Conservation (phyloP, 2,888 invertebrate species). For the Ichneumoninae sp. region DNA sequence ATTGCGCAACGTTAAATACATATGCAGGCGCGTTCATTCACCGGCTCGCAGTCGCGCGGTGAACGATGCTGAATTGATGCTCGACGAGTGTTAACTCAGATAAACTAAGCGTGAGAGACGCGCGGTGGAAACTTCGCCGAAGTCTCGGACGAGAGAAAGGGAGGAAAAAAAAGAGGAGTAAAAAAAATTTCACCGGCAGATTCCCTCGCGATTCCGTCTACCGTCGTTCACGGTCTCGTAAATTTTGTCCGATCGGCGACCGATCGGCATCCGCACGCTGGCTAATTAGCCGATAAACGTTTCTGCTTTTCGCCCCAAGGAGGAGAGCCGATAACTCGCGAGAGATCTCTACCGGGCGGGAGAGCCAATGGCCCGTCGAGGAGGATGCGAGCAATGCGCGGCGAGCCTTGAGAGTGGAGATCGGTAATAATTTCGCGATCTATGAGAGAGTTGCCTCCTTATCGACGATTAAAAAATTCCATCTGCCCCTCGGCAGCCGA, state of each 20-base stretch:
- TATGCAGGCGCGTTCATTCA: constrained; percentile 61
- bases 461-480: constrained; percentile 38
- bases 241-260: constrained; percentile 72
- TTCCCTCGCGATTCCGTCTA: constrained; percentile 34
- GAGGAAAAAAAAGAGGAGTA: not conserved
- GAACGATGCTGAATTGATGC: constrained; percentile 40
- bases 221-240: constrained; percentile 66
- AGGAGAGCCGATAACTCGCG: constrained; percentile 59
- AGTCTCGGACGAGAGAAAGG: not conserved
- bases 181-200: constrained; percentile 1
- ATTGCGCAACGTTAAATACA: constrained; percentile 54
- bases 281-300: constrained; percentile 65
- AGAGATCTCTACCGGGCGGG: constrained; percentile 29
- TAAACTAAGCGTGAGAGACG: constrained; percentile 32
- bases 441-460: constrained; percentile 18
- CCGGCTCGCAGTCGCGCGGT: constrained; percentile 31
- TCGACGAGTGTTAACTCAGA: constrained; percentile 25
- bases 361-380: not conserved
- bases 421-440: constrained; percentile 59
- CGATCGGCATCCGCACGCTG: constrained; percentile 64
- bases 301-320: constrained; percentile 44
- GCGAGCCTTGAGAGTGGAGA: constrained; percentile 18
- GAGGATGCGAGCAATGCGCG: constrained; percentile 11
- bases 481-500: constrained; percentile 42
- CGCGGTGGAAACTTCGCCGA: not conserved